Base-by-base conservation (phyloP, 1,140 invertebrate species). In the Diachasma alloeum region DNA sequence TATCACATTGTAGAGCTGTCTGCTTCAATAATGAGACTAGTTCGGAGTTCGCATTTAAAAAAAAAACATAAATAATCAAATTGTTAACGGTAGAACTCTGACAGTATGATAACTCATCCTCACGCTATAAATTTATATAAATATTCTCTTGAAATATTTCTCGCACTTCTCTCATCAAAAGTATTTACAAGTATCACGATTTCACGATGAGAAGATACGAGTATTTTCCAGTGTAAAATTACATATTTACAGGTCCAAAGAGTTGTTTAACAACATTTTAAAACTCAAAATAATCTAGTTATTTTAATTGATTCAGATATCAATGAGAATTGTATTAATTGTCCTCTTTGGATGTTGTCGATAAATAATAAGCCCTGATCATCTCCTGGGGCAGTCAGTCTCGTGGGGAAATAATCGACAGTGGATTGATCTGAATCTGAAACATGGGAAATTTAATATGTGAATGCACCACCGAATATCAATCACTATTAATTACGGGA, bases 351-450 rank as follows among this genome's bases (percentile, higher is more conserved):
- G 70, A 71, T 71, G 17, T 17, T 56, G 26, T 53, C n/a, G 2
- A 56, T 72, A 13, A 56, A 73, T 39, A 63, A 22, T 22, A 24
- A 19, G 8, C 2, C n/a, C 42, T 78, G 75, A 88, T 89, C 87
- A 89, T 84, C 88, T 88, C 82, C 90, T 91, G 39, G 94, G 92
- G 85, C 95, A 97, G 87, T 94, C 94, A 80, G 92, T 92, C 85
- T 95, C 94, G 85, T 95, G 92, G 37, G 96, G 95, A 87, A 96
- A 97, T 31, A 97, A 91, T 86, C 93, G 94, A 88, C 96, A 97
- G 85, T 97, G 96, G 80, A 97, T 91, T 63, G 95, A 96, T 80
- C 94, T 92, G 89, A 97, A 96, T 88, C 96, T 94, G 92, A 78
- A 81, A 78, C 76, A 68, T 17, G 6, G 17, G 15, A 39, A 42